A percentile compares a stretch with the other conserved stretches of the same genome.
phyloP scores from a whole-genome alignment of 2,113 vertebrate species.

The Callionymus lyra region DNA sequence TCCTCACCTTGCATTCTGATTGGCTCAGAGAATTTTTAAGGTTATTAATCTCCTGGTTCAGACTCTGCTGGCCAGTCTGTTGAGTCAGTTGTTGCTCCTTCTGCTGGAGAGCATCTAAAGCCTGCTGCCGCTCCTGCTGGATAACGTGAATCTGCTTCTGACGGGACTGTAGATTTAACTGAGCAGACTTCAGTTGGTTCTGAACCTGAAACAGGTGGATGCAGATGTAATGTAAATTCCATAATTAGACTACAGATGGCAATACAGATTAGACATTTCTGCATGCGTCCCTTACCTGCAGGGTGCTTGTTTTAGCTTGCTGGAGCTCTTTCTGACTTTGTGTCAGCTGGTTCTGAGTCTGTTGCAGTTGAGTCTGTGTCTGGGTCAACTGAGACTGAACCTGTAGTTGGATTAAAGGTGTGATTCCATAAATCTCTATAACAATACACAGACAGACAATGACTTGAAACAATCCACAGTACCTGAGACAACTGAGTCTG shows the following conservation, averaged over 20 bases:
- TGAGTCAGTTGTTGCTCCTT: slow-evolving; percentile 51
- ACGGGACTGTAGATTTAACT: slow-evolving; percentile 38
- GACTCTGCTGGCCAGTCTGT: slow-evolving; percentile 33
- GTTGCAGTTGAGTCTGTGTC: slow-evolving; percentile 43
- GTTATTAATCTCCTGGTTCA: slow-evolving; percentile 73
- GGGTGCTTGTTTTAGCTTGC: slow-evolving; percentile 49
- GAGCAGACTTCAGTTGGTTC: slow-evolving; percentile 45
- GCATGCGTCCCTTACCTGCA: slow-evolving; percentile 60
- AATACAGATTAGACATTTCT: neutral
- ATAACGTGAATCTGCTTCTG: slow-evolving; percentile 50
- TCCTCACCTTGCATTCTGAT: slow-evolving; percentile 72
- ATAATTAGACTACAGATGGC: no score
- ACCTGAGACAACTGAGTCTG: slow-evolving; percentile 48
- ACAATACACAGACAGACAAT: neutral
- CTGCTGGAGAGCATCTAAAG: slow-evolving; percentile 44
- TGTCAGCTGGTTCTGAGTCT: slow-evolving; percentile 47
- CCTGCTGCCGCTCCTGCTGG: slow-evolving; percentile 53
- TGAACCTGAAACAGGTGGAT: slow-evolving; percentile 26
- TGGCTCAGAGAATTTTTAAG: slow-evolving; percentile 75
- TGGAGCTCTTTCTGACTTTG: slow-evolving; percentile 56
- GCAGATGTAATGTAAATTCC: neutral
- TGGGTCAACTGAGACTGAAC: slow-evolving; percentile 48
- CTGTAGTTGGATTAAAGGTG: slow-evolving; percentile 17
- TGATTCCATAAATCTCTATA: no score
- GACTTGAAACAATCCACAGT: neutral